These are phyloP conservation scores for Acanthoscelides obtectus DNA, from an alignment of 2,888 invertebrate genomes.

Conservation along the genomic window DNA sequence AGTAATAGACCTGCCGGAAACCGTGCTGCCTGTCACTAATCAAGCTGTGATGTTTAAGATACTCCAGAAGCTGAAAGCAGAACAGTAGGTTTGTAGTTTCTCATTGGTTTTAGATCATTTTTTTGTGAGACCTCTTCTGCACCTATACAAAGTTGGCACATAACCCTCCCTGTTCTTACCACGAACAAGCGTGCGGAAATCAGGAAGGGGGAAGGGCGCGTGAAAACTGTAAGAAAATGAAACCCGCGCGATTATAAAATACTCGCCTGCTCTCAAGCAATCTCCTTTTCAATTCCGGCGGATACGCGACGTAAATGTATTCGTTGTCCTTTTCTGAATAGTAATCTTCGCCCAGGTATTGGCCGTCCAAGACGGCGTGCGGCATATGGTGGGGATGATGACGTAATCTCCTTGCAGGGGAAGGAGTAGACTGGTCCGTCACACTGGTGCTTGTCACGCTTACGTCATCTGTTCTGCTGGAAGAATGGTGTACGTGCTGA, in stretches of 20 bases:
- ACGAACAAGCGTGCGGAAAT: too few species aligned
- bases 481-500: background rate
- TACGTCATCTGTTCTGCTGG: slow-evolving; percentile 61
- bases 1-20: too few species aligned
- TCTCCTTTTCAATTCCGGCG: slow-evolving; percentile 78
- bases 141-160: too few species aligned
- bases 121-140: too few species aligned
- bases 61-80: too few species aligned
- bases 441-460: slow-evolving; percentile 64
- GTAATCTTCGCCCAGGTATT: slow-evolving; percentile 48
- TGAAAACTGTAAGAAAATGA: too few species aligned
- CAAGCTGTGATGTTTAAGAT: too few species aligned
- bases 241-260: background rate
- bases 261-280: slow-evolving; percentile 74
- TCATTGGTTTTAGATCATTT: too few species aligned
- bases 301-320: slow-evolving; percentile 85
- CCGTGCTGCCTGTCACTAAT: too few species aligned
- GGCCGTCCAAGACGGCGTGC: slow-evolving; percentile 35
- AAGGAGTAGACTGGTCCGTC: slow-evolving; percentile 63
- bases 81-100: too few species aligned
- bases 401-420: slow-evolving; percentile 51
- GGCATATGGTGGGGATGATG: slow-evolving; percentile 34
- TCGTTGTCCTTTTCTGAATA: slow-evolving; percentile 59
- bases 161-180: too few species aligned
- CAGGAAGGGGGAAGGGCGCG: too few species aligned